Evolutionary conservation across 1,140 invertebrate species (phyloP).

Genomic region (Calosoma granatense): DNA sequence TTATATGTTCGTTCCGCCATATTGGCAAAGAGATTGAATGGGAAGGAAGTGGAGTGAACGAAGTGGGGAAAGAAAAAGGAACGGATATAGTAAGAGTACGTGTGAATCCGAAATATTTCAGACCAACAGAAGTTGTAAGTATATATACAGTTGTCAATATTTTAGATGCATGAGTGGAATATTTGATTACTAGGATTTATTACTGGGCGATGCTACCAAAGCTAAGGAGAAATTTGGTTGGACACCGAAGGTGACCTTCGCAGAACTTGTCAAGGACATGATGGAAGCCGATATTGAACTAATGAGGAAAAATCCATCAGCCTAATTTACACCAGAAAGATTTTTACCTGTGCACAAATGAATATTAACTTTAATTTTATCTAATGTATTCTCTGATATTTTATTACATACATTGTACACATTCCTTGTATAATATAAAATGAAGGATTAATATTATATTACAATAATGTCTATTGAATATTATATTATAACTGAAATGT

Average conservation of each 20-base stretch:
- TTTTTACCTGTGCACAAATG: background rate
- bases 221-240: conserved; percentile 79
- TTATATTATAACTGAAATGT: no score
- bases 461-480: background rate
- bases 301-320: conserved; percentile 87
- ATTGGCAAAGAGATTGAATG: conserved; percentile 67
- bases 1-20: conserved; percentile 79
- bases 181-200: conserved; percentile 52
- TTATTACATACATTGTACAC: background rate
- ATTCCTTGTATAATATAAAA: background rate
- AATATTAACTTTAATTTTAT: background rate
- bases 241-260: conserved; percentile 75
- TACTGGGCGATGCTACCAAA: conserved; percentile 86
- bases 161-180: conserved; percentile 12
- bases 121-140: conserved; percentile 96
- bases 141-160: conserved; percentile 15
- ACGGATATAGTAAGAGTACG: conserved; percentile 74
- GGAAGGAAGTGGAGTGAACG: conserved; percentile 76
- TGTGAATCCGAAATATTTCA: conserved; percentile 91
- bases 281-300: conserved; percentile 84
- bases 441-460: no score
- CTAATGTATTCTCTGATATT: background rate
- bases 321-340: conserved; percentile 39
- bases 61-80: conserved; percentile 78
- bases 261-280: conserved; percentile 90